Conservation (phyloP, 2,113 vertebrate species). For the Geococcyx californianus region DNA sequence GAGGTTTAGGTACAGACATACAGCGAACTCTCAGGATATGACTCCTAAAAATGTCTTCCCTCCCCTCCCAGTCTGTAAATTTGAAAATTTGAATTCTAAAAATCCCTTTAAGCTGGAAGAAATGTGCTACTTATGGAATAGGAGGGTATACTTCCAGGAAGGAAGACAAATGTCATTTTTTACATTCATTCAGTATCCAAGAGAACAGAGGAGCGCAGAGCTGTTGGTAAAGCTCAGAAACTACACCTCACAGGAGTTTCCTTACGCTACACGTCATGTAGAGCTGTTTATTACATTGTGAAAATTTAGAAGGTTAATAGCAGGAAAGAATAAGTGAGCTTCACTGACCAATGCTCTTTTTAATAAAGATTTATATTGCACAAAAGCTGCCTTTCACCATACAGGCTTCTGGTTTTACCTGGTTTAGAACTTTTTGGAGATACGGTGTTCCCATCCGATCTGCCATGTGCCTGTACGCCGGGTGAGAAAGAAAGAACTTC, state of each 20-base stretch:
- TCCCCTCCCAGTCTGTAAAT: neutral
- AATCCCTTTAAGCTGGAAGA: neutral
- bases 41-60: neutral
- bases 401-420: conserved; percentile 75
- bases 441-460: conserved; percentile 97
- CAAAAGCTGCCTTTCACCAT: neutral
- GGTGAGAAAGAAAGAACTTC: conserved; percentile 97
- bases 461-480: conserved; percentile 92
- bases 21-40: neutral
- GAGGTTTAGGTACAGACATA: neutral
- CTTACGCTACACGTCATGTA: neutral
- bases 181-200: neutral
- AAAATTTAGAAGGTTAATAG: neutral
- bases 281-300: neutral
- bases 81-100: neutral
- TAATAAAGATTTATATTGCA: neutral
- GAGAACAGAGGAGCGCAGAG: neutral
- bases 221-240: neutral
- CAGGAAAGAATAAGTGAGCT: neutral
- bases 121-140: neutral
- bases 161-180: neutral
- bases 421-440: conserved; percentile 93
- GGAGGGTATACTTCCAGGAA: neutral
- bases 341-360: neutral
- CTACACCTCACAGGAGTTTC: neutral